These are phyloP conservation scores for Osmoderma eremita DNA, from an alignment of 2,888 invertebrate species.

Conservation along the genomic window DNA sequence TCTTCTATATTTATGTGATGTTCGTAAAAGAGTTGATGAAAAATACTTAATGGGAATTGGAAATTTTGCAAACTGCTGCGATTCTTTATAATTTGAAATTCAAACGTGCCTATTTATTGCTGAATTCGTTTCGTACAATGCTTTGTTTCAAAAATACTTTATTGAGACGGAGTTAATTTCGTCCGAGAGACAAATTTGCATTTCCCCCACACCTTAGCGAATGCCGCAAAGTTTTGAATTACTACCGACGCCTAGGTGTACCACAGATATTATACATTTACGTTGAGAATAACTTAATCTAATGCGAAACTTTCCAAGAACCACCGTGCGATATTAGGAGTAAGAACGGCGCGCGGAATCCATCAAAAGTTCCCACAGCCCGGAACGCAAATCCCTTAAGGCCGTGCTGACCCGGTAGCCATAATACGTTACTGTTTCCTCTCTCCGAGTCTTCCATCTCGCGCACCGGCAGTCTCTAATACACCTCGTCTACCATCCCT, in stretches of 20 bases:
- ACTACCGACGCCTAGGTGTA: conserved; percentile 16
- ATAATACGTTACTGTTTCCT: conserved; percentile 43
- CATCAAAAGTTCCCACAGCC: conserved; percentile 37
- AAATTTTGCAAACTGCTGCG: too few relatives aligned
- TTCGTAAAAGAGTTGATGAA: too few relatives aligned
- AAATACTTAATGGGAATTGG: too few relatives aligned
- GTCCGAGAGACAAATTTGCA: conserved; percentile 24
- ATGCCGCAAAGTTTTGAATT: conserved; percentile 29
- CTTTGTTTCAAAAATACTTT: background rate
- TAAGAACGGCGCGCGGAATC: conserved; percentile 41
- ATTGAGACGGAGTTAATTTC: conserved; percentile 18
- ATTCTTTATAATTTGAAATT: background rate
- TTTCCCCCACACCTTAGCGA: conserved; percentile 21
- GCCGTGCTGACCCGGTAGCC: conserved; percentile 43
- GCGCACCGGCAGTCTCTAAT: conserved; percentile 23
- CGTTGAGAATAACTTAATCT: conserved; percentile 40
- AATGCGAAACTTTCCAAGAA: conserved; percentile 39
- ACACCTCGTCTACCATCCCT: conserved; percentile 18
- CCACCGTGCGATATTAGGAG: conserved; percentile 33
- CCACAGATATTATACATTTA: conserved; percentile 39
- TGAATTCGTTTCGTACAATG: too few relatives aligned
- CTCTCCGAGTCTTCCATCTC: conserved; percentile 31
- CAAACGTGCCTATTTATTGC: background rate
- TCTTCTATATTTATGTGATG: background rate
- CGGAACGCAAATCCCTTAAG: conserved; percentile 41